Evolutionary conservation across 2,797 vertebrate species (phyloP), one percentile per base, ranked within the genome.

Genomic region (Typhlichthys subterraneus): DNA sequence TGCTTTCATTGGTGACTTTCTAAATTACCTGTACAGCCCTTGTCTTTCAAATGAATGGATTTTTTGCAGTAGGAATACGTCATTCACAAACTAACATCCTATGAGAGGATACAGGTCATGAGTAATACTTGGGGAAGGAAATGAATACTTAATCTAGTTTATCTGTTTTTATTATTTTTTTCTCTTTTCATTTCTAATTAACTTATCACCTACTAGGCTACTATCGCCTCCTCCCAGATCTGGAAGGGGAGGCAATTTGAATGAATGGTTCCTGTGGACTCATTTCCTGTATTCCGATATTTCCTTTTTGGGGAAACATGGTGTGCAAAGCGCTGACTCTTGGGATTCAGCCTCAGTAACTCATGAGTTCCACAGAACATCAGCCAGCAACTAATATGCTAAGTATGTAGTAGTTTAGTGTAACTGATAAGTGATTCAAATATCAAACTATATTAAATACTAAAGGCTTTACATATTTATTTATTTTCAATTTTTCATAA

Each of bases 201-300:
- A 84, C 79, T 87, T 89, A 92, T 90, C 88, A 75, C 81, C 75
- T 67, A 49, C 38, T 59, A 7, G 7, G 57, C 79, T 67, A 73
- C 88, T 85, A 91, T 91, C 83, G 52, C 69, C 73, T 78, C 86
- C 85, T 81, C 75, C 75, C 85, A 86, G 80, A 83, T 47, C 79
- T 76, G 70, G 78, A 74, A 86, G 76, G 89, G 90, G 90, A 93
- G 90, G 89, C 72, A 73, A 89, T 92, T 90, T 90, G 86, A 93
- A 91, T 83, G 83, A 82, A 91, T 88, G 75, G 84, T 90, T 90
- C 88, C 87, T 91, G 84, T 83, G 67, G 73, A 77, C 75, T 89
- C 87, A 92, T 92, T 92, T 93, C 90, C 92, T 91, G 91, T 87
- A 84, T 86, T 82, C 75, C 69, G 84, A 86, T 90, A 83, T 89